phyloP scores from a whole-genome alignment of 1,140 invertebrate genomes.

The Paralvinella palmiformis region DNA sequence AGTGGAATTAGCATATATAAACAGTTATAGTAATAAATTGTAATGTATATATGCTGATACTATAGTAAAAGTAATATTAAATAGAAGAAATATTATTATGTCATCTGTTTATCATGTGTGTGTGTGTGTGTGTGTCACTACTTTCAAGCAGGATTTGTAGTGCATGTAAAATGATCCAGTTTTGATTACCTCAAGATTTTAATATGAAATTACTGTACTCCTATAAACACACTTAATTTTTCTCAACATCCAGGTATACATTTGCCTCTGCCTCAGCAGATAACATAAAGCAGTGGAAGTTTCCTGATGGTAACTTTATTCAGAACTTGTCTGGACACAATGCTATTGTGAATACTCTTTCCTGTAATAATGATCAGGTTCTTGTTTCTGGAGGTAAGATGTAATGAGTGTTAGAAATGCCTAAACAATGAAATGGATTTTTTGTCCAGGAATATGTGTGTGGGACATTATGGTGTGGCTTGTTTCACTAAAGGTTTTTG shows the following conservation, averaged over 20 bases:
- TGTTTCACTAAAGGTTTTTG: not conserved
- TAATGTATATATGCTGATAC: too few relatives aligned
- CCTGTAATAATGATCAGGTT: constrained; percentile 87
- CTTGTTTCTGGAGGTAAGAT: constrained; percentile 82
- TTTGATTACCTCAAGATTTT: too few relatives aligned
- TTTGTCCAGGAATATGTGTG: not conserved
- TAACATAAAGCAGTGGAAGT: constrained; percentile 99
- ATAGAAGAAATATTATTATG: too few relatives aligned
- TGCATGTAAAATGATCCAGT: too few relatives aligned
- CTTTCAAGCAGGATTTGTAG: too few relatives aligned
- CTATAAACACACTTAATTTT: constrained; percentile 25
- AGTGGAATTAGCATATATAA: constrained; percentile 40
- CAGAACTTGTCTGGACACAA: constrained; percentile 97
- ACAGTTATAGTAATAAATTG: too few relatives aligned
- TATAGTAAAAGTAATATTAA: too few relatives aligned
- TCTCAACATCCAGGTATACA: constrained; percentile 74
- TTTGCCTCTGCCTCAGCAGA: constrained; percentile 97
- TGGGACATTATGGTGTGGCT: not conserved
- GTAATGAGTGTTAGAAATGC: not conserved
- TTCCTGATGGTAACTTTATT: constrained; percentile 95
- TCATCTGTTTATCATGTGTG: too few relatives aligned
- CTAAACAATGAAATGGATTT: not conserved
- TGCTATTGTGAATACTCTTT: constrained; percentile 94
- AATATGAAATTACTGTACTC: too few relatives aligned
- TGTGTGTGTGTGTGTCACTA: too few relatives aligned